phyloP scores from a whole-genome alignment of 2,888 invertebrate species.

The Drosophila flavopinicola region DNA sequence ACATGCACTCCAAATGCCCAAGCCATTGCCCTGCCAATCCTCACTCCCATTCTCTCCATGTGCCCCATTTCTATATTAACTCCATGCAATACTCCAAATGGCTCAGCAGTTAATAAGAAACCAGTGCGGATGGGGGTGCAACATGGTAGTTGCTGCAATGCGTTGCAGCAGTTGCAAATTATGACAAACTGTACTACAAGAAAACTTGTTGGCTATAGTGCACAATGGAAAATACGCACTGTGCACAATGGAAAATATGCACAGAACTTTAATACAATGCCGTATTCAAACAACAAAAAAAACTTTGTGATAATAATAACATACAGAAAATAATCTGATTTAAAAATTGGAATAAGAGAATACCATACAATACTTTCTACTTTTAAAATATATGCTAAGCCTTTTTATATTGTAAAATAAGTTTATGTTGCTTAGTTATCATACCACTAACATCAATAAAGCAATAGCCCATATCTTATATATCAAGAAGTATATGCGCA shows the following conservation, averaged over 20 bases:
- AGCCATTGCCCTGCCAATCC: conserved; percentile 41
- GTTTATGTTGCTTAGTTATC: too few species aligned
- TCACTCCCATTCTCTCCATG: not conserved
- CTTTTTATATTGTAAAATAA: too few species aligned
- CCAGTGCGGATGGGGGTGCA: conserved; percentile 38
- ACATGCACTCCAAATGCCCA: conserved; percentile 58
- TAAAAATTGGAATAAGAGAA: not conserved
- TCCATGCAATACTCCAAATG: conserved; percentile 51
- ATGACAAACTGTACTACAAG: conserved; percentile 63
- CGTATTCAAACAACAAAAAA: not conserved
- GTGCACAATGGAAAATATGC: conserved; percentile 4
- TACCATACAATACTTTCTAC: not conserved
- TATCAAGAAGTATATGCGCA: too few species aligned
- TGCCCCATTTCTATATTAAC: conserved; percentile 45
- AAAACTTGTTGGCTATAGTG: conserved; percentile 20
- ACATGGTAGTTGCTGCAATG: conserved; percentile 33
- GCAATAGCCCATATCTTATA: too few species aligned
- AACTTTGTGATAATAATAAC: not conserved
- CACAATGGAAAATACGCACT: conserved; percentile 19
- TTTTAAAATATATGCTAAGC: too few species aligned
- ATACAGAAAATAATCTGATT: not conserved
- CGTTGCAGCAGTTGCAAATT: conserved; percentile 73
- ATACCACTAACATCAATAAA: too few species aligned
- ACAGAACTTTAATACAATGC: conserved; percentile 5
- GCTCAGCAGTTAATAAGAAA: conserved; percentile 74